Conservation (phyloP, 1,140 invertebrate genomes). For the Drosophila nasuta region DNA sequence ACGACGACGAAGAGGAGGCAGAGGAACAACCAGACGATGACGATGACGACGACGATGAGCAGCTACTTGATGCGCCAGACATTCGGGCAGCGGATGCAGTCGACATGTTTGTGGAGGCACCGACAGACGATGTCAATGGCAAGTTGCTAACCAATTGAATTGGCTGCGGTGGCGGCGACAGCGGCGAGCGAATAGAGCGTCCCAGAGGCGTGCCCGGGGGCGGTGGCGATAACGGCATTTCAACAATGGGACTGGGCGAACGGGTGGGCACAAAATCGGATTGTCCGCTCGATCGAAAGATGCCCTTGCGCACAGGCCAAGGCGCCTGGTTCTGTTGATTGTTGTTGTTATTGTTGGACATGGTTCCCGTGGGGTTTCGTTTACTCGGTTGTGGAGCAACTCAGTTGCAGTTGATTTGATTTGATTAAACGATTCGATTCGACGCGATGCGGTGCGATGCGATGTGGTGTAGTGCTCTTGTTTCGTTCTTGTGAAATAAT, state of each 20-base stretch:
- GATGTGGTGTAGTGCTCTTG: slow-evolving; percentile 13
- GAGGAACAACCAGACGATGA: slow-evolving; percentile 34
- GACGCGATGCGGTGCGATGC: background rate
- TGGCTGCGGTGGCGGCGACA: slow-evolving; percentile 79
- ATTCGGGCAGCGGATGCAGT: slow-evolving; percentile 64
- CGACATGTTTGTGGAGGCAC: slow-evolving; percentile 33
- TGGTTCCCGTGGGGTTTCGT: slow-evolving; percentile 13
- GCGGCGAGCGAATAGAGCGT: slow-evolving; percentile 57
- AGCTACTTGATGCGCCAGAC: slow-evolving; percentile 47
- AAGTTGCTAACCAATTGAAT: slow-evolving; percentile 69
- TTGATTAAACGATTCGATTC: slow-evolving; percentile 33
- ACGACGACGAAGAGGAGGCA: slow-evolving; percentile 51
- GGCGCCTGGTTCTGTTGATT: slow-evolving; percentile 87
- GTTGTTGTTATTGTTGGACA: slow-evolving; percentile 47
- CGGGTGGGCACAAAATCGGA: slow-evolving; percentile 81
- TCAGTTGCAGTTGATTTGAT: slow-evolving; percentile 35
- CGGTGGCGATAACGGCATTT: slow-evolving; percentile 84
- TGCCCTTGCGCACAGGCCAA: slow-evolving; percentile 89
- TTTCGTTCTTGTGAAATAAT: slow-evolving; percentile 24
- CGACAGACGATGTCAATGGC: slow-evolving; percentile 32
- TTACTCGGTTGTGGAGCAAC: background rate
- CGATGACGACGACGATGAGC: slow-evolving; percentile 54
- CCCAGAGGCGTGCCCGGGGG: slow-evolving; percentile 50
- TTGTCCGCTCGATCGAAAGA: slow-evolving; percentile 86
- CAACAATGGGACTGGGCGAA: slow-evolving; percentile 82